Evolutionary conservation across 2,113 vertebrate genomes (phyloP).

Genomic region (Aptenodytes forsteri): DNA sequence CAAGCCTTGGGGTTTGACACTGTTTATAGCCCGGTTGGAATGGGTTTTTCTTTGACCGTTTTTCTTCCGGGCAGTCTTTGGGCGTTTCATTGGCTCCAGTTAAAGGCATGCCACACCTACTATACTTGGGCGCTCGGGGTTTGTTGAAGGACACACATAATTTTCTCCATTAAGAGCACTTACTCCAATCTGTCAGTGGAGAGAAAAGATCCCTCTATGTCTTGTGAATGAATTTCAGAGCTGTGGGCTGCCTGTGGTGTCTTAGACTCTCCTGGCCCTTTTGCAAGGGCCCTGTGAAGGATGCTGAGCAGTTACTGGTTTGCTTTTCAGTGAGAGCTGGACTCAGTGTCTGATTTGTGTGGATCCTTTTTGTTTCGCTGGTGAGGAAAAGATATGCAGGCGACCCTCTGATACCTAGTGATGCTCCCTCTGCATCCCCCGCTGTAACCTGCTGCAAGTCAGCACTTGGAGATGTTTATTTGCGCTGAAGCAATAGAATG

Average conservation of each 20-base stretch:
- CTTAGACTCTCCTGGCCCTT: background rate
- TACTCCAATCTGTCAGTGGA: background rate
- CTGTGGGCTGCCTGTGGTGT: background rate
- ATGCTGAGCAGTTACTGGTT: background rate
- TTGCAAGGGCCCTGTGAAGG: background rate
- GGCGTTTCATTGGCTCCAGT: background rate
- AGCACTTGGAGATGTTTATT: background rate
- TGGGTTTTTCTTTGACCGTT: background rate
- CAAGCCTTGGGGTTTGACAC: background rate
- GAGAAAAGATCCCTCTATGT: background rate
- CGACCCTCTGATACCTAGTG: fast-evolving
- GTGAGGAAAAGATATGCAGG: background rate
- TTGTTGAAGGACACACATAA: background rate
- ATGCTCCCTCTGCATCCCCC: background rate
- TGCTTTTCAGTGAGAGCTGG: background rate
- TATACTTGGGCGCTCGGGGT: background rate
- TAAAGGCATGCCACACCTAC: background rate
- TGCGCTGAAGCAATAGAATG: background rate
- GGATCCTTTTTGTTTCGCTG: background rate
- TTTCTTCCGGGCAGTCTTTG: background rate
- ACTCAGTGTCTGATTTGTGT: background rate
- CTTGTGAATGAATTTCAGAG: background rate
- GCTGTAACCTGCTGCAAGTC: background rate
- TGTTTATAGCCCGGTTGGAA: conserved; percentile 6
- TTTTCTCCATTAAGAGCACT: background rate